These are phyloP conservation scores for Alaudala cheleensis DNA, from an alignment of 2,113 vertebrate species.

Conservation along the genomic window DNA sequence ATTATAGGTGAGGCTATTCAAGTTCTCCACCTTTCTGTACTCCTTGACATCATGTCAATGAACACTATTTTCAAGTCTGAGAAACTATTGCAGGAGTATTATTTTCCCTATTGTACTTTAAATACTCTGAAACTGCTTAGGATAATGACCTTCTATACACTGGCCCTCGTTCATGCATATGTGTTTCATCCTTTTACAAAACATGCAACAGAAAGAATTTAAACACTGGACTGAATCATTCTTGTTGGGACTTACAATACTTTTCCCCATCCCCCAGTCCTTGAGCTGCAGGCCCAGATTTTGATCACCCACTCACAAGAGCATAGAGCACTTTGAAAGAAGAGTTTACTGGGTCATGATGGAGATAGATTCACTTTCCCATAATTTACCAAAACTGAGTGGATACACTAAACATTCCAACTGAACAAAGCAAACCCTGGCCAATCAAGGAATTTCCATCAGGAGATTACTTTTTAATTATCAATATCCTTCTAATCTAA, in stretches of 20 bases:
- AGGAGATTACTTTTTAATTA: neutral
- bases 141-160: neutral
- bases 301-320: neutral
- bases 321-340: neutral
- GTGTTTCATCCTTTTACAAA: neutral
- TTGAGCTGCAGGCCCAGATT: neutral
- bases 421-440: neutral
- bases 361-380: neutral
- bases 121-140: neutral
- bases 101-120: neutral
- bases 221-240: neutral
- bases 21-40: neutral
- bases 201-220: neutral
- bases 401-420: neutral
- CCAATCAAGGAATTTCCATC: neutral
- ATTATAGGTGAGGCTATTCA: neutral
- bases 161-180: neutral
- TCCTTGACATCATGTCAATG: neutral
- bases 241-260: neutral
- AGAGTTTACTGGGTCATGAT: neutral
- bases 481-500: neutral
- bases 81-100: neutral
- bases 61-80: neutral
- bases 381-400: neutral
- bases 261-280: neutral